phyloP scores from a whole-genome alignment of 2,888 invertebrate species.

The Galerucella nymphaeae region DNA sequence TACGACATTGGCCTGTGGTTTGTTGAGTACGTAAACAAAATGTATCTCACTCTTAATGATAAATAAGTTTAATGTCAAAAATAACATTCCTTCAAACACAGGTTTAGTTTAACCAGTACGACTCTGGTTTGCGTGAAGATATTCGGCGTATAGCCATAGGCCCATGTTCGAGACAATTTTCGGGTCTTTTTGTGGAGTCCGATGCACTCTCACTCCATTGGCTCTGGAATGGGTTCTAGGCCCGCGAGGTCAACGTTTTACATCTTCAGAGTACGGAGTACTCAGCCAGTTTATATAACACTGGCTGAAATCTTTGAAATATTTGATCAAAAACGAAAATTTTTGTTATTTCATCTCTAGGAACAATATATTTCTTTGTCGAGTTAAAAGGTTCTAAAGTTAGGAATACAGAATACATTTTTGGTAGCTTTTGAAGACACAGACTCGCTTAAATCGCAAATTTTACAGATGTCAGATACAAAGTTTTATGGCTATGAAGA shows the following conservation, averaged over 20 bases:
- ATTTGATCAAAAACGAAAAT: not conserved
- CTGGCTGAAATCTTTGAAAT: not conserved
- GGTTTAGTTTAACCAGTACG: not conserved
- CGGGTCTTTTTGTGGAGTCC: constrained; percentile 16
- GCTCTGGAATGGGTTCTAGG: not conserved
- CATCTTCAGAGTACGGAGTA: not conserved
- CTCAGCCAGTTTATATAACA: not conserved
- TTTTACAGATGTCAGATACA: too few species aligned
- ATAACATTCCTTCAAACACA: not conserved
- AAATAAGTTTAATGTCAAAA: too few species aligned
- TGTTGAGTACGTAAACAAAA: too few species aligned
- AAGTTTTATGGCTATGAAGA: too few species aligned
- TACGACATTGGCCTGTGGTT: too few species aligned
- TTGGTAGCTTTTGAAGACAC: too few species aligned
- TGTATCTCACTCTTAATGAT: too few species aligned
- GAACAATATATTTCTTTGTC: too few species aligned
- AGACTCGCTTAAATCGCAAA: too few species aligned
- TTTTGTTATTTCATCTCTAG: not conserved
- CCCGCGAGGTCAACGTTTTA: constrained; percentile 9
- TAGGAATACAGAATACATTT: too few species aligned
- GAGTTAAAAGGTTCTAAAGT: too few species aligned
- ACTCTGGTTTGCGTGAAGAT: not conserved
- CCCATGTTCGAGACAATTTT: not conserved
- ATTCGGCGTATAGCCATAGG: not conserved
- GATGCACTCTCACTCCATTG: constrained; percentile 11